phyloP scores from a whole-genome alignment of 2,113 vertebrate genomes.

The Salvelinus sp. region DNA sequence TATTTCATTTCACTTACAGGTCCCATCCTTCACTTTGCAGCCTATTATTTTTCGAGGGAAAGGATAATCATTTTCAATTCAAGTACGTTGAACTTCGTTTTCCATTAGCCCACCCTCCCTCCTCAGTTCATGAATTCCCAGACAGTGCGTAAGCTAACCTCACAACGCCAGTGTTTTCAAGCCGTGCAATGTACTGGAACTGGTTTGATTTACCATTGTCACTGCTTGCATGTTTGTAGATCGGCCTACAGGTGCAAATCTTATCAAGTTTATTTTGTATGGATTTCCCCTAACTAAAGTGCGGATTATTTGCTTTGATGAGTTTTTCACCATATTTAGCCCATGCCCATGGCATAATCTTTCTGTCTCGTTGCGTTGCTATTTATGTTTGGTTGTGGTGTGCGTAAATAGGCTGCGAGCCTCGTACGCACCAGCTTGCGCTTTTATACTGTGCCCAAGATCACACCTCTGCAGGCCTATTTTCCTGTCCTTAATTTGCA shows the following conservation, averaged over 20 bases:
- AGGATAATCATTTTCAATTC: too few relatives aligned
- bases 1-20: constrained; percentile 11
- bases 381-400: background rate
- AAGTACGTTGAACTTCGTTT: background rate
- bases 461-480: constrained; percentile 67
- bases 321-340: too few relatives aligned
- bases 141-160: background rate
- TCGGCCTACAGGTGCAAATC: too few relatives aligned
- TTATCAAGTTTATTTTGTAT: too few relatives aligned
- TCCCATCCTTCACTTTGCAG: background rate
- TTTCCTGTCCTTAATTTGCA: constrained; percentile 61
- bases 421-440: constrained; percentile 51
- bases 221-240: too few relatives aligned
- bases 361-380: background rate
- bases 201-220: too few relatives aligned
- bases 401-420: background rate
- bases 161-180: background rate
- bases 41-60: background rate
- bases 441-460: constrained; percentile 56
- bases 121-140: background rate
- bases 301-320: too few relatives aligned
- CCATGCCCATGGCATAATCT: too few relatives aligned
- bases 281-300: too few relatives aligned
- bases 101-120: background rate
- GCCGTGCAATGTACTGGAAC: too few relatives aligned